These are phyloP conservation scores for Mormyrus iriodes DNA, from an alignment of 2,113 vertebrate species.

Conservation along the genomic window DNA sequence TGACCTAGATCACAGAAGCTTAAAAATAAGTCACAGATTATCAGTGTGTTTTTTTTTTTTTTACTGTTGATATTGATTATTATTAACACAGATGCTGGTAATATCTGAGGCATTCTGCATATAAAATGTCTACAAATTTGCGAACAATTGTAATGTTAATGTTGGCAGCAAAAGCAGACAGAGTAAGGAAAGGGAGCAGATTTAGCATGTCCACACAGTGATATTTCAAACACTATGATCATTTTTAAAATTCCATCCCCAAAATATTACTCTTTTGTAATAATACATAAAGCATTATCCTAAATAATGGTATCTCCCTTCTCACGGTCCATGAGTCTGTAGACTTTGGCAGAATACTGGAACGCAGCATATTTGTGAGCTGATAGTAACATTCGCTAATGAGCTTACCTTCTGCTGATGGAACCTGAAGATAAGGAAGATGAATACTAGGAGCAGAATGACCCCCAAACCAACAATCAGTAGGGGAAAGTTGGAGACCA, in stretches of 20 bases:
- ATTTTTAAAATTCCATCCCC: no score
- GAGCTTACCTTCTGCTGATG: constrained; percentile 49
- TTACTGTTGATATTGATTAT: background rate
- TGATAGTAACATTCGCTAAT: background rate
- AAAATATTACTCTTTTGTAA: no score
- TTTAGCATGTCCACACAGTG: no score
- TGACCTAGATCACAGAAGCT: background rate
- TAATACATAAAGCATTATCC: background rate
- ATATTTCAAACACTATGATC: no score
- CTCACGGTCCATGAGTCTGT: no score
- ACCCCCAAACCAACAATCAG: constrained; percentile 53
- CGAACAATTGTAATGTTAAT: background rate
- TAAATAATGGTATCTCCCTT: background rate
- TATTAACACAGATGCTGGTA: background rate
- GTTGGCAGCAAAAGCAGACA: background rate
- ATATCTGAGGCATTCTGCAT: background rate
- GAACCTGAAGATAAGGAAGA: constrained; percentile 43
- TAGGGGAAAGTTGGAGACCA: constrained; percentile 59
- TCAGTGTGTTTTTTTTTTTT: no score
- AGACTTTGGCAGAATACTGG: background rate
- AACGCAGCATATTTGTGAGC: background rate
- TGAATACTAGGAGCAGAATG: constrained; percentile 48
- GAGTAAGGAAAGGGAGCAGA: background rate
- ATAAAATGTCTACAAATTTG: background rate
- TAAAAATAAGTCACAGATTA: background rate